Evolutionary conservation across 2,113 vertebrate species (phyloP).

Genomic region (Nothoprocta pentlandii): DNA sequence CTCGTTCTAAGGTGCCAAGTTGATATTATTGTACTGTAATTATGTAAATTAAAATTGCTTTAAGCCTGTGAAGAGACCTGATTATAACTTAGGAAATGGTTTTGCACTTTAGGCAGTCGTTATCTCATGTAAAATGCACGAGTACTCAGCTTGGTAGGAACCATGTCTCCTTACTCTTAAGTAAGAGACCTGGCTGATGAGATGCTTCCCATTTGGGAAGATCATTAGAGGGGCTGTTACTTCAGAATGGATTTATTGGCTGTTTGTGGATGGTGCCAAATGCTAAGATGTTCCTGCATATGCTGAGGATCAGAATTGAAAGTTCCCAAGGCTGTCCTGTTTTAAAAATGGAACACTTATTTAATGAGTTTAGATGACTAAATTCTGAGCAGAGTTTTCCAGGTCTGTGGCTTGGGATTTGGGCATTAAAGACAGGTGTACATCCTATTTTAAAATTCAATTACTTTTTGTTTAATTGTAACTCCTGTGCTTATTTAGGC

Average conservation of each 20-base stretch:
- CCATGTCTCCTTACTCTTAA: not conserved
- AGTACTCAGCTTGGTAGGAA: rapidly evolving
- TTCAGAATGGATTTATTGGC: not conserved
- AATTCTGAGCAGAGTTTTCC: not conserved
- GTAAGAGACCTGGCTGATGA: not conserved
- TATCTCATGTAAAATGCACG: not conserved
- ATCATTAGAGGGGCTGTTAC: not conserved
- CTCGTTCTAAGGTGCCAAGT: not conserved
- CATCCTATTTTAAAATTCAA: not conserved
- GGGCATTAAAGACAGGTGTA: not conserved
- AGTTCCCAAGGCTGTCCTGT: not conserved
- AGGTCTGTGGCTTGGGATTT: not conserved
- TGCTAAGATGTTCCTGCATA: not conserved
- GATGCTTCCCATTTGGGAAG: not conserved
- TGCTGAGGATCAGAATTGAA: not conserved
- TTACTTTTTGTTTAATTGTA: not conserved
- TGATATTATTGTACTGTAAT: not conserved
- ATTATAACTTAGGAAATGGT: not conserved
- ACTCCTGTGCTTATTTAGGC: not conserved
- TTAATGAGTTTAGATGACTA: not conserved
- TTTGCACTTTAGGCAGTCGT: not conserved
- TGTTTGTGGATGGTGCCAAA: not conserved
- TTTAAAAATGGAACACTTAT: not conserved
- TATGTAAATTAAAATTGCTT: not conserved
- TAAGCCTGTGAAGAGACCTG: not conserved